phyloP scores from a whole-genome alignment of 2,888 invertebrate species.

The Operophtera brumata region DNA sequence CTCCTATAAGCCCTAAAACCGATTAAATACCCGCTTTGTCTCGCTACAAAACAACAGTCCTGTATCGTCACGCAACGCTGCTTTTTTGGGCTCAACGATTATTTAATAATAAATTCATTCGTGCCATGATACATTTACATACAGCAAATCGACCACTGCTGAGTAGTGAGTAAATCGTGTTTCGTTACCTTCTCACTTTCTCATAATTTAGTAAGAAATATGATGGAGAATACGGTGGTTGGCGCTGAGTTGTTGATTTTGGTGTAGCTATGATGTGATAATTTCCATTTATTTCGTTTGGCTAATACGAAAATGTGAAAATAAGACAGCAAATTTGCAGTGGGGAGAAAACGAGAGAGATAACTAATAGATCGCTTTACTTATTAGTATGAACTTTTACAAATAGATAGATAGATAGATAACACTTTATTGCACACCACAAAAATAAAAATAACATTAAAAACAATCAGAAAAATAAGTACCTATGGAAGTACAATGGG shows the following conservation, averaged over 20 bases:
- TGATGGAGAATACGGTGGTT: conserved; percentile 7
- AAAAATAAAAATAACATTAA: too few species aligned
- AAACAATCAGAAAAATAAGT: too few species aligned
- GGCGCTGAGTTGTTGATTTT: conserved; percentile 4
- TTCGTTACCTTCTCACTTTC: conserved; percentile 71
- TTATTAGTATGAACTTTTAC: too few species aligned
- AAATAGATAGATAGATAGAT: too few species aligned
- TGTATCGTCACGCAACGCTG: conserved; percentile 61
- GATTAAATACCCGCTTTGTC: conserved; percentile 13
- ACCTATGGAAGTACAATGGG: too few species aligned
- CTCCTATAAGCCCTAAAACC: not conserved
- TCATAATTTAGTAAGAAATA: conserved; percentile 52
- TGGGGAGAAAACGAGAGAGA: too few species aligned
- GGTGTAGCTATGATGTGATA: not conserved
- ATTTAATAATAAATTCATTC: conserved; percentile 72
- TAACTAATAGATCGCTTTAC: too few species aligned
- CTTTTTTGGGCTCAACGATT: conserved; percentile 68
- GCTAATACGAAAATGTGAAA: too few species aligned
- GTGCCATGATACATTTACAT: conserved; percentile 64
- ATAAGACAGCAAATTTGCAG: too few species aligned
- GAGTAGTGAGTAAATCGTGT: conserved; percentile 71
- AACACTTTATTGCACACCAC: too few species aligned
- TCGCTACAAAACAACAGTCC: conserved; percentile 24
- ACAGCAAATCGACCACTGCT: conserved; percentile 62
- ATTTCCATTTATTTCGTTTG: not conserved